A percentile compares a stretch with the other conserved stretches of the same genome.
phyloP scores from a whole-genome alignment of 1,140 invertebrate species.

The Cecropterus lyciades region DNA sequence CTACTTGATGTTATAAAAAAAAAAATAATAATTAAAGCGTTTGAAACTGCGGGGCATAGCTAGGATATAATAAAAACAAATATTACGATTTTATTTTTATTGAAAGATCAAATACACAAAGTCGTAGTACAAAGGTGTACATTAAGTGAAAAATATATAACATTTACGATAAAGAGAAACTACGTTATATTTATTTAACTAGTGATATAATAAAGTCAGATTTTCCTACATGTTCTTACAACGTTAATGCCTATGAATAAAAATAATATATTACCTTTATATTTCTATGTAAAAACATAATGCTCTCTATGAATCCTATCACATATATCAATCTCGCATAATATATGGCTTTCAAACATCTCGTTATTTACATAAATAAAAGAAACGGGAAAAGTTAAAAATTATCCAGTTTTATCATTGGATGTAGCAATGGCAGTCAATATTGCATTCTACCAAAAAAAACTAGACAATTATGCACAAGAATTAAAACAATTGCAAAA shows the following conservation, averaged over 20 bases:
- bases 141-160: conserved; percentile 60
- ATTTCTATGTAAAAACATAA: neutral
- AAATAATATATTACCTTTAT: neutral
- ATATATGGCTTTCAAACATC: neutral
- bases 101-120: conserved; percentile 53
- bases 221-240: conserved; percentile 81
- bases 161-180: conserved; percentile 42
- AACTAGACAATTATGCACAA: no score
- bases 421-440: neutral
- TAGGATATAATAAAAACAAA: neutral
- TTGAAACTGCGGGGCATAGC: no score
- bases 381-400: no score
- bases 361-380: neutral
- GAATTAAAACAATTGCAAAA: no score
- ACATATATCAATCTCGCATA: neutral
- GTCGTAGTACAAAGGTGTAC: conserved; percentile 64
- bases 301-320: neutral
- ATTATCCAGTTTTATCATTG: neutral
- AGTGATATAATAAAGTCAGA: conserved; percentile 20
- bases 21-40: neutral
- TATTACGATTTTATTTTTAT: conserved; percentile 40
- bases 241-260: neutral
- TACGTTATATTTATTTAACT: conserved; percentile 24
- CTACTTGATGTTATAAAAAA: no score
- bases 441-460: no score